Evolutionary conservation across 2,888 invertebrate genomes (phyloP).

Genomic region (Meteorus cinctellus): DNA sequence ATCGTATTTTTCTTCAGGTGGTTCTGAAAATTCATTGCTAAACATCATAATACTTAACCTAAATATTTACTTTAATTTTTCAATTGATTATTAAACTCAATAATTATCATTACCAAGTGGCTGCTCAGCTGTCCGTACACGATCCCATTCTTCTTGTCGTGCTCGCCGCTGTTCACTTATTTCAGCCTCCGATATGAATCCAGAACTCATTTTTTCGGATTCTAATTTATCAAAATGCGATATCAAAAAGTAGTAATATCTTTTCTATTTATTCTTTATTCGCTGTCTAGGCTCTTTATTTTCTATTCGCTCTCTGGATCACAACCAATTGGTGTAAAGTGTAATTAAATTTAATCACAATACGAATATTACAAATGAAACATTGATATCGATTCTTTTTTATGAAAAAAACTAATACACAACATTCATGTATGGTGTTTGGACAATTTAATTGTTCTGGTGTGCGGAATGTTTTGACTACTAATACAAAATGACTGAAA

Average conservation of each 20-base stretch:
- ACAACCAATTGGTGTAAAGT: neutral
- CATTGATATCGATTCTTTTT: no score
- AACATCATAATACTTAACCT: neutral
- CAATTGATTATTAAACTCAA: conserved; percentile 26
- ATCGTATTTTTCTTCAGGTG: conserved; percentile 90
- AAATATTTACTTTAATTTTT: conserved; percentile 43
- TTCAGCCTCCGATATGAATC: conserved; percentile 93
- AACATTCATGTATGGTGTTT: no score
- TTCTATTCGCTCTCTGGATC: neutral
- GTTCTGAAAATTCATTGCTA: conserved; percentile 78
- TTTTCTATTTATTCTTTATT: no score
- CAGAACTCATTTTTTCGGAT: conserved; percentile 83
- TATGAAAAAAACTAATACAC: no score
- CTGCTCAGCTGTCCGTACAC: conserved; percentile 91
- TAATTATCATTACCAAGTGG: conserved; percentile 82
- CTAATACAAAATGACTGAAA: no score
- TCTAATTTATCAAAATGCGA: neutral
- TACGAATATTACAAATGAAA: no score
- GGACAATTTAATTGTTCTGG: no score
- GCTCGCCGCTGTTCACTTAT: conserved; percentile 85
- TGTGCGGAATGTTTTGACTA: no score
- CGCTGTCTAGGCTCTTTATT: neutral
- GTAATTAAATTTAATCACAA: no score
- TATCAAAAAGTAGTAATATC: no score
- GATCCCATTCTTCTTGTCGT: conserved; percentile 98